Conservation (phyloP, 2,888 invertebrate genomes). For the Tethea ocularis region DNA sequence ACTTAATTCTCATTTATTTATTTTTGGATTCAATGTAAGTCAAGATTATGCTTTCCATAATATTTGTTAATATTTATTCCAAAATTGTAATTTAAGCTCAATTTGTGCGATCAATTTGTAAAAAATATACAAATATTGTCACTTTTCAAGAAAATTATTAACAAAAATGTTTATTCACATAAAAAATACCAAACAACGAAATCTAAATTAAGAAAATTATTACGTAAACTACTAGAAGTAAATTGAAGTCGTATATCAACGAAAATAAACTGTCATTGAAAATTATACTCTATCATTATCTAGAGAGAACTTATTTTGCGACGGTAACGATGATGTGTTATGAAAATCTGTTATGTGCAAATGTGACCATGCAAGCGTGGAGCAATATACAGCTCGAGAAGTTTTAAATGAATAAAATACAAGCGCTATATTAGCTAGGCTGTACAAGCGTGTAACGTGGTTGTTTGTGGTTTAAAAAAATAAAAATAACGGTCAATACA, state of each 20-base stretch:
- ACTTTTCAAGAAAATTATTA: conserved; percentile 12
- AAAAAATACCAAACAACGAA: neutral
- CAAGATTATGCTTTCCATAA: neutral
- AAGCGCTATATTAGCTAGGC: conserved; percentile 44
- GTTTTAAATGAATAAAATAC: conserved; percentile 27
- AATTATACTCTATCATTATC: neutral
- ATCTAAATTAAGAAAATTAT: neutral
- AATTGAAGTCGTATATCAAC: neutral
- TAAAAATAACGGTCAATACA: conserved; percentile 30
- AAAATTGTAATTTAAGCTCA: conserved; percentile 31
- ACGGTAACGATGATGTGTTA: conserved; percentile 5
- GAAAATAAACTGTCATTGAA: neutral
- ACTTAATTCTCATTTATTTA: neutral
- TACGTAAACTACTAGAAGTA: no score
- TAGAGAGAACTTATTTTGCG: conserved; percentile 6
- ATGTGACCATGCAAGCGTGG: conserved; percentile 10
- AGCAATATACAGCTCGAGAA: conserved; percentile 21
- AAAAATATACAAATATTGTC: conserved; percentile 10
- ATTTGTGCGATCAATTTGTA: conserved; percentile 42
- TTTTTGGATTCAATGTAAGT: neutral
- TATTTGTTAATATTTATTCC: neutral
- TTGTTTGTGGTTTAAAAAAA: conserved; percentile 20
- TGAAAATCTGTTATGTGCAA: conserved; percentile 5
- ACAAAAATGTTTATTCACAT: conserved; percentile 12
- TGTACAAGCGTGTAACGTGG: conserved; percentile 51